phyloP scores from a whole-genome alignment of 92 coral and sea anemone species.

The Porites divaricata region DNA sequence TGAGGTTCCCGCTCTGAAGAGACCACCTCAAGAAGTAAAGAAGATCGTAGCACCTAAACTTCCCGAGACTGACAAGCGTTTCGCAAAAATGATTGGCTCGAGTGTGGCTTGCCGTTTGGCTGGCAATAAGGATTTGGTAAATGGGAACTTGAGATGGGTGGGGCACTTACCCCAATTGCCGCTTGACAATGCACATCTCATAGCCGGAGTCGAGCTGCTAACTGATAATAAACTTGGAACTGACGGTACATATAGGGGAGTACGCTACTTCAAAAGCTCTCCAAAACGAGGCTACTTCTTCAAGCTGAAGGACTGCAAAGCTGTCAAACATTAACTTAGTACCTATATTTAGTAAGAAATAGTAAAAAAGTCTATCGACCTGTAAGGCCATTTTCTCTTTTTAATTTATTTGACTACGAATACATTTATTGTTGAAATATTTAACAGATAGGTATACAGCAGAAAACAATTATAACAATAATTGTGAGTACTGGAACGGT shows the following conservation, averaged over 20 bases:
- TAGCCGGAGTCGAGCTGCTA: conserved; percentile 90
- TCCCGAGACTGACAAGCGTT: conserved; percentile 66
- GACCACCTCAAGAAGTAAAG: conserved; percentile 1
- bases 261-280: conserved; percentile 79
- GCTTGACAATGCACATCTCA: conserved; percentile 68
- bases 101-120: conserved; percentile 81
- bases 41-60: not conserved
- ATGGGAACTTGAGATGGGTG: conserved; percentile 85
- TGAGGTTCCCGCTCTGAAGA: conserved; percentile 7
- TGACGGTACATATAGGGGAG: conserved; percentile 93
- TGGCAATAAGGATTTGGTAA: conserved; percentile 63
- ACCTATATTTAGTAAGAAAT: not conserved
- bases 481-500: too few species aligned
- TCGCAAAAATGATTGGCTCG: conserved; percentile 64
- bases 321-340: conserved; percentile 45
- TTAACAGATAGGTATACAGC: not conserved
- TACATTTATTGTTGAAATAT: not conserved
- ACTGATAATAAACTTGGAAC: conserved; percentile 91
- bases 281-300: conserved; percentile 97
- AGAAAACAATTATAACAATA: not conserved
- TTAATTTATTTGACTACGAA: too few species aligned
- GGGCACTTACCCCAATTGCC: conserved; percentile 89
- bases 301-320: conserved; percentile 82
- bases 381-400: not conserved
- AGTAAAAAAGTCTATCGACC: not conserved